Evolutionary conservation across 2,113 vertebrate genomes (phyloP), one percentile per base, ranked within the genome.

Genomic region (Glaucomys volans): DNA sequence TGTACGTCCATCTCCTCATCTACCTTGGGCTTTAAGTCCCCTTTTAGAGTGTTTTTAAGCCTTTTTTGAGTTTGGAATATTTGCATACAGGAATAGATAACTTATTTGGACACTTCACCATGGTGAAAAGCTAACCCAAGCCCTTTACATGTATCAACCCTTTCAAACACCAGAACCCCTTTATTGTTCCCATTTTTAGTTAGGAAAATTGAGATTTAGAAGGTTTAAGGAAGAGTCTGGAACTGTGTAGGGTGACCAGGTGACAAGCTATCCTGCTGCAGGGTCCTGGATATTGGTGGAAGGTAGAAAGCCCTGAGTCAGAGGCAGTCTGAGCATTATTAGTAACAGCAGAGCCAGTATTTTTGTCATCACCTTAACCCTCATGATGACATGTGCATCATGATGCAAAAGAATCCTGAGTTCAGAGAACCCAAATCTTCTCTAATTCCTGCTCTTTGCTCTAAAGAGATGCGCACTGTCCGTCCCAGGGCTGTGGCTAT

Each of bases 61-160:
- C 30, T 47, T 82, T 90, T 84, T 59, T 72, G n/a, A 83, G 18
- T 93, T 91, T 95, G 59, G 50, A 72, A 66, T 30, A 50, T 76
- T 94, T 87, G 80, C 22, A 67, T 84, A 80, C 1, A 75, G 20
- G 35, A 74, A 37, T 74, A 62, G 71, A n/a, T 72, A 79, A 89
- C 75, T 50, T 44, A 64, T 76, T 76, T 44, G 75, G 62, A 16
- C 28, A 4, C 2, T 20, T 72, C 44, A 6, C n/a, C 26, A 20
- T 42, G 74, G 12, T 22, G 37, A 4, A 54, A 76, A 89, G 24
- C 44, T 13, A 54, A 42, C 40, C n/a, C 54, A 40, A 72, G 24
- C 7, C 28, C 47, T 52, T 59, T 24, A n/a, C n/a, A 13, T 37
- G 35, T 24, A 1, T 47, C 44, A 75, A 17, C n/a, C 13, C 74